Conservation (phyloP, 2,113 vertebrate genomes). For the Vidua chalybeata region DNA sequence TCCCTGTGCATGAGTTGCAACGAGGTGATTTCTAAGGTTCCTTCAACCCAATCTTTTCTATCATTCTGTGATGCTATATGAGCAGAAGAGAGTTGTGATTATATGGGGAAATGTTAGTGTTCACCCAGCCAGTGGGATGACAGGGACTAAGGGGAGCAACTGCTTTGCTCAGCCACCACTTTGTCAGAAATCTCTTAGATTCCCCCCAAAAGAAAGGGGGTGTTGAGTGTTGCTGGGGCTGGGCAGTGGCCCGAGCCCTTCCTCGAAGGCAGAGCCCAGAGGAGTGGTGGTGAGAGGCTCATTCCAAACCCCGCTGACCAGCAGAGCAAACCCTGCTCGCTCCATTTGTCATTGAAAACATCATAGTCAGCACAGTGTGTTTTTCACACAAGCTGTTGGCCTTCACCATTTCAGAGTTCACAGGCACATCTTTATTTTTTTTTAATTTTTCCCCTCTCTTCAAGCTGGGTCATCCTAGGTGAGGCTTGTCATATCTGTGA, state of each 20-base stretch:
- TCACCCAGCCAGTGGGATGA: neutral
- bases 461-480: neutral
- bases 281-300: neutral
- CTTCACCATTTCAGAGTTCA: neutral
- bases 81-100: neutral
- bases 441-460: neutral
- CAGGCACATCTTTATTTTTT: neutral
- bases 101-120: neutral
- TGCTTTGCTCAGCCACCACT: accelerated
- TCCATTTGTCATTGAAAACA: neutral
- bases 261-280: neutral
- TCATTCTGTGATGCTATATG: accelerated
- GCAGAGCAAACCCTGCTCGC: neutral
- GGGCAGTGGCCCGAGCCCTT: neutral
- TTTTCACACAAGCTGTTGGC: neutral
- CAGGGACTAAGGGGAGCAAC: accelerated
- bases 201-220: neutral
- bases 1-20: neutral
- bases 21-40: neutral
- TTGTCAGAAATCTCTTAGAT: neutral
- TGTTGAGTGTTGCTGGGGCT: neutral
- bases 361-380: neutral
- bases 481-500: neutral
- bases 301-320: neutral
- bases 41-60: neutral